These are phyloP conservation scores for Philereme vetulata DNA, from an alignment of 2,888 invertebrate genomes.

Conservation along the genomic window DNA sequence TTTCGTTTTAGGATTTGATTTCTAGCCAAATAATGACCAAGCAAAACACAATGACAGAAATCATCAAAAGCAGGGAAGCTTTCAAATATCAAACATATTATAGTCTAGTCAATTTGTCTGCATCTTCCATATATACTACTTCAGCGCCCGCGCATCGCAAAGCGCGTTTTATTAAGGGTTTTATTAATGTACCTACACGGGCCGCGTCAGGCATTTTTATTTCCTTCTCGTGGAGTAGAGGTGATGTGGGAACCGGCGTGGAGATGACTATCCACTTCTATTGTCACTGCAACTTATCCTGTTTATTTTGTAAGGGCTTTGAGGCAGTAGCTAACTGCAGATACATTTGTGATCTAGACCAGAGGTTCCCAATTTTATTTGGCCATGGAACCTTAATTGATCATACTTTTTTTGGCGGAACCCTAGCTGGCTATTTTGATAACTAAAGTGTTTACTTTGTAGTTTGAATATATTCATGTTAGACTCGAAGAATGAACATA, in stretches of 20 bases:
- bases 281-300: conserved; percentile 46
- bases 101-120: conserved; percentile 39
- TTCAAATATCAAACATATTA: not conserved
- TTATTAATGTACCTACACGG: conserved; percentile 69
- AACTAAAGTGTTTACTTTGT: no score
- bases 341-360: no score
- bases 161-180: conserved; percentile 74
- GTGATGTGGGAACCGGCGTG: conserved; percentile 67
- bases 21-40: no score
- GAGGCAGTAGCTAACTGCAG: conserved; percentile 13
- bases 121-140: conserved; percentile 47
- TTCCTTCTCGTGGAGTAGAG: conserved; percentile 55
- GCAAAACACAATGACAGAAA: no score
- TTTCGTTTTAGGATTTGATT: no score
- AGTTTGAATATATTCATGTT: no score
- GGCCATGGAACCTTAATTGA: no score
- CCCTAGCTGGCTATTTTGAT: no score
- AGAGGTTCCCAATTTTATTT: no score
- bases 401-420: no score
- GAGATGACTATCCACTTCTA: conserved; percentile 69
- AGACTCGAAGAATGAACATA: no score
- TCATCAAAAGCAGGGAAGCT: no score
- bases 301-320: conserved; percentile 41
- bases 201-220: conserved; percentile 70
- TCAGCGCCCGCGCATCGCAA: conserved; percentile 71